Evolutionary conservation across 92 coral and sea anemone species (phyloP).

Genomic region (Blastomussa wellsi): DNA sequence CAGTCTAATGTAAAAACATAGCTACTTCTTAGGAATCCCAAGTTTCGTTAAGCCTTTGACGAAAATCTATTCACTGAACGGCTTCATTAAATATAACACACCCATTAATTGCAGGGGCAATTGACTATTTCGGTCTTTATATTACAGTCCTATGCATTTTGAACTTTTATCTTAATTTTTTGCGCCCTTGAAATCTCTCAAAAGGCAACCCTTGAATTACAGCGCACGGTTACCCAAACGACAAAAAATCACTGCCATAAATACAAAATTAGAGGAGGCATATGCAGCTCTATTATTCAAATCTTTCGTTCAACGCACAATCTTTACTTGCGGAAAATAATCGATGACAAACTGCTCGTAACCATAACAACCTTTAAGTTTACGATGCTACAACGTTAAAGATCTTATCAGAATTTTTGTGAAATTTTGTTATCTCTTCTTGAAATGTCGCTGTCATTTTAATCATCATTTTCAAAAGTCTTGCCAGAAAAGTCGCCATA

Average conservation of each 20-base stretch:
- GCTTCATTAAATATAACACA: neutral
- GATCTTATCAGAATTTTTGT: neutral
- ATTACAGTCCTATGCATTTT: neutral
- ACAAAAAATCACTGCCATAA: neutral
- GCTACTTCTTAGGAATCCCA: neutral
- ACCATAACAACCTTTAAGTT: neutral
- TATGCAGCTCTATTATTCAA: neutral
- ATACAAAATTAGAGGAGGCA: neutral
- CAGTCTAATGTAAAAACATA: neutral
- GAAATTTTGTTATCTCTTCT: neutral
- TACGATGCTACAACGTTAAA: no score
- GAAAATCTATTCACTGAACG: neutral
- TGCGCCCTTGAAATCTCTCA: neutral
- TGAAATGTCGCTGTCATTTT: neutral
- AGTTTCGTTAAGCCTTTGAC: neutral
- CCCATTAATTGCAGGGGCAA: neutral
- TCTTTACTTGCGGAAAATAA: neutral
- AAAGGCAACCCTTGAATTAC: neutral
- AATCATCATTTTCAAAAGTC: neutral
- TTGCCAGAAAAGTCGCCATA: neutral
- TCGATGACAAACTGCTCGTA: neutral
- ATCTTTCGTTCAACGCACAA: neutral
- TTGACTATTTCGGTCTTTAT: neutral
- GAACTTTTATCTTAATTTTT: neutral
- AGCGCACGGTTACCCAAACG: neutral